A percentile compares a stretch with the other conserved stretches of the same genome.
Conservation (phyloP, 2,113 vertebrate species). For the Pandion haliaetus region DNA sequence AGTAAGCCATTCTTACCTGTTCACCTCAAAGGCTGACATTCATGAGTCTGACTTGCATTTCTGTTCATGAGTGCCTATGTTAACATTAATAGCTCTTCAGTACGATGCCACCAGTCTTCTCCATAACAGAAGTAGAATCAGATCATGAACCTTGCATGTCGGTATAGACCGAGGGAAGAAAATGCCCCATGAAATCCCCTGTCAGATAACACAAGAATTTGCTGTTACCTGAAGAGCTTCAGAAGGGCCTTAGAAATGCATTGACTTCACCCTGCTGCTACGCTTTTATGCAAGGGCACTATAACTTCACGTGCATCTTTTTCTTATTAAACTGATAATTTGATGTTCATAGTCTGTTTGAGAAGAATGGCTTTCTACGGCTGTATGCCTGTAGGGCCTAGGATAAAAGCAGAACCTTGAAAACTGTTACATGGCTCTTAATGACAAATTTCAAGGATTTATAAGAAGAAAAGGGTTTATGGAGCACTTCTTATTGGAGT, state of each 20-base stretch:
- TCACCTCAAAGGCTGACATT: neutral
- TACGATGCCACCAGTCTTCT: neutral
- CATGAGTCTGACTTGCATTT: neutral
- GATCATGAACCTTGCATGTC: neutral
- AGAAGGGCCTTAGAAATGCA: neutral
- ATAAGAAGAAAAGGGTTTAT: neutral
- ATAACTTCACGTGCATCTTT: neutral
- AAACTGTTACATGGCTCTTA: neutral
- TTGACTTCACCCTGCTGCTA: neutral
- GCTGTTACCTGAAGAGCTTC: neutral
- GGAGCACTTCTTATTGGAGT: neutral
- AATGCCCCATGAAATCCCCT: neutral
- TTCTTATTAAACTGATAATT: neutral
- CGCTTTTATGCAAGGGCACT: neutral
- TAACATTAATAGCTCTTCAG: neutral
- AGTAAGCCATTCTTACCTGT: neutral
- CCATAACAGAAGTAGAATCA: neutral
- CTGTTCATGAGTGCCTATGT: neutral
- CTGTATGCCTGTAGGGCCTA: neutral
- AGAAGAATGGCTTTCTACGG: neutral
- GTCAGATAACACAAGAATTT: neutral
- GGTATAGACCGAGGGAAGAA: neutral
- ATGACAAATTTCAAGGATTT: neutral
- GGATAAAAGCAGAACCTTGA: neutral
- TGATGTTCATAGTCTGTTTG: neutral